A percentile compares a stretch with the other conserved stretches of the same genome.
These are phyloP conservation scores for Clarias platycephalus DNA, from an alignment of 2,797 vertebrate species.

Conservation along the genomic window DNA sequence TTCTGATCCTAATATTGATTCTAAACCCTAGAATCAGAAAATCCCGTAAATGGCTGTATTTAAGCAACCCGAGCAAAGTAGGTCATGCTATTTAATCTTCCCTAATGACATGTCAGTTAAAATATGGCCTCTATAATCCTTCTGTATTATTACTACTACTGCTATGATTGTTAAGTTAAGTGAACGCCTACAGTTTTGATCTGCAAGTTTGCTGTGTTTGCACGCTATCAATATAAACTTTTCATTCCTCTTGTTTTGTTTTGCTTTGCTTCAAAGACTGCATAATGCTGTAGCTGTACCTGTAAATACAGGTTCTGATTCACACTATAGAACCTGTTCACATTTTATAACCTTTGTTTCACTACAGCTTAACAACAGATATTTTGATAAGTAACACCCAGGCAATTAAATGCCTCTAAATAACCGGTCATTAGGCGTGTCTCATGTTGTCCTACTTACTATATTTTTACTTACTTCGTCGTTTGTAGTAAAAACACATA, in stretches of 20 bases:
- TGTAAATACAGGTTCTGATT: conserved; percentile 3
- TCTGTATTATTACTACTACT: neutral
- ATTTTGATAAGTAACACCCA: conserved; percentile 1
- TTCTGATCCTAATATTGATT: neutral
- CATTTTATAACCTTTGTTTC: neutral
- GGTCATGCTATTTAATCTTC: neutral
- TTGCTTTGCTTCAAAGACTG: neutral
- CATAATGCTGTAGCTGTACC: neutral
- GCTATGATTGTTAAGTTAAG: neutral
- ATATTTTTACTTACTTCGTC: neutral
- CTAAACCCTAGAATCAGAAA: neutral
- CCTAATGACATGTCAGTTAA: neutral
- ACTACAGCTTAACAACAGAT: neutral
- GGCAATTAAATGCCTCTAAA: neutral
- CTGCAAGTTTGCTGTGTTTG: neutral
- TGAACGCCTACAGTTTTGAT: neutral
- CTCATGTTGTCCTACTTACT: neutral
- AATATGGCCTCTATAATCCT: neutral
- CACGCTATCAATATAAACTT: neutral
- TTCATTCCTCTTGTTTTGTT: neutral
- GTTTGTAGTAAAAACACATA: neutral
- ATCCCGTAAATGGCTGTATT: neutral
- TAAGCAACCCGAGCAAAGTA: neutral
- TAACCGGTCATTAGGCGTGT: neutral
- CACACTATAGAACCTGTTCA: neutral